Conservation (phyloP, 1,140 invertebrate species). For the Drosophila kohkoa region DNA sequence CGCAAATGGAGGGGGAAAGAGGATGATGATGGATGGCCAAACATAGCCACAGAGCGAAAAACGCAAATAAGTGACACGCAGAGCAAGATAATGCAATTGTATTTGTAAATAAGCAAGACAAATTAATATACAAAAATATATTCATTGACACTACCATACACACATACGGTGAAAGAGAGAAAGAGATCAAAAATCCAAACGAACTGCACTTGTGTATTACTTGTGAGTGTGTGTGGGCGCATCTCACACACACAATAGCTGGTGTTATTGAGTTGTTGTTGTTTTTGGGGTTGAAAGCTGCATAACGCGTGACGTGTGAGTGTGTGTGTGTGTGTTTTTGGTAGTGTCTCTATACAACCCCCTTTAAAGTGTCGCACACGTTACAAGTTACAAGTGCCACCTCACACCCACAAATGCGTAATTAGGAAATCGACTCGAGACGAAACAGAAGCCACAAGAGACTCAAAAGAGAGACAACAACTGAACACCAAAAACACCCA, state of each 20-base stretch:
- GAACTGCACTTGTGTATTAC: constrained; percentile 13
- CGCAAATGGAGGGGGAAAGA: constrained; percentile 61
- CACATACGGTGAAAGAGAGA: too few relatives aligned
- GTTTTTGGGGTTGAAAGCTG: constrained; percentile 76
- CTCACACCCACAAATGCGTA: constrained; percentile 28
- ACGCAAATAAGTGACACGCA: constrained; percentile 82
- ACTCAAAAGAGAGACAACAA: constrained; percentile 16
- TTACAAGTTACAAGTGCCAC: constrained; percentile 22
- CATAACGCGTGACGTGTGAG: constrained; percentile 75
- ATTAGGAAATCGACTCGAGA: constrained; percentile 28
- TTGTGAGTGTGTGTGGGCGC: constrained; percentile 47
- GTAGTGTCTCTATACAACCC: constrained; percentile 11
- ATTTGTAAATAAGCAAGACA: constrained; percentile 52
- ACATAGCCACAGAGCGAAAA: constrained; percentile 61
- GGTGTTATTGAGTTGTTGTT: constrained; percentile 45
- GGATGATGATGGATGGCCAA: constrained; percentile 45
- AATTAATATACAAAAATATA: constrained; percentile 52
- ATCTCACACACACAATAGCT: constrained; percentile 49
- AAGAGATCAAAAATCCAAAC: constrained; percentile 35
- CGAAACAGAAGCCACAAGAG: constrained; percentile 15
- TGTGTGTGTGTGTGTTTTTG: constrained; percentile 7
- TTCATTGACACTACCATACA: constrained; percentile 27
- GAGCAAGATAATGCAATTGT: constrained; percentile 54
- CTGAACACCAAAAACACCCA: constrained; percentile 19
- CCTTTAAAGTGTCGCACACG: constrained; percentile 21